Conservation (phyloP, 1,140 invertebrate genomes). For the Drosophila pandora region DNA sequence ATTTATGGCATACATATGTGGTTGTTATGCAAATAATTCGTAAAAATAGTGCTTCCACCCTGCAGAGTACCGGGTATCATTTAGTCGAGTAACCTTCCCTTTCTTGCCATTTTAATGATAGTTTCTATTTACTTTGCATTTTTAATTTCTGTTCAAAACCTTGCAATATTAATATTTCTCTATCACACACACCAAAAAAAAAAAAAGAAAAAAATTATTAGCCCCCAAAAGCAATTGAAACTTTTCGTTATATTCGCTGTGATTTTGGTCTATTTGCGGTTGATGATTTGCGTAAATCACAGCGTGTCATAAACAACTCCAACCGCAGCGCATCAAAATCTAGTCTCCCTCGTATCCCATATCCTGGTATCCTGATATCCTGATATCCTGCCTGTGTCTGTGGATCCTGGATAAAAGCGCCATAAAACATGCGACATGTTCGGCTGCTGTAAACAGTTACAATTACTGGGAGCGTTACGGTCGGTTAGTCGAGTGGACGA, state of each 20-base stretch:
- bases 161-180: slow-evolving; percentile 18
- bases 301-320: slow-evolving; percentile 28
- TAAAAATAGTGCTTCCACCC: too few species aligned
- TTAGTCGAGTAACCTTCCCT: too few species aligned
- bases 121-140: not conserved
- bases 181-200: not conserved
- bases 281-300: slow-evolving; percentile 23
- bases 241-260: not conserved
- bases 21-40: too few species aligned
- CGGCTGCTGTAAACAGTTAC: slow-evolving; percentile 53
- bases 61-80: too few species aligned
- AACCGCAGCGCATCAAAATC: slow-evolving; percentile 30
- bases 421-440: slow-evolving; percentile 54
- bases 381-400: not conserved
- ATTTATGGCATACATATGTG: too few species aligned
- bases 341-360: not conserved
- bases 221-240: not conserved
- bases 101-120: too few species aligned
- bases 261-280: slow-evolving; percentile 14
- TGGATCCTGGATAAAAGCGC: not conserved
- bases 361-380: not conserved
- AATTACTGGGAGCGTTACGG: slow-evolving; percentile 39
- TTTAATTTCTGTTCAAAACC: not conserved
- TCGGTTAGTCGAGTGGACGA: slow-evolving; percentile 44
- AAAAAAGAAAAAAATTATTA: not conserved